Evolutionary conservation across 2,888 invertebrate genomes (phyloP), one percentile per base, ranked within the genome.

Genomic region (Synanthedon tipuliformis): DNA sequence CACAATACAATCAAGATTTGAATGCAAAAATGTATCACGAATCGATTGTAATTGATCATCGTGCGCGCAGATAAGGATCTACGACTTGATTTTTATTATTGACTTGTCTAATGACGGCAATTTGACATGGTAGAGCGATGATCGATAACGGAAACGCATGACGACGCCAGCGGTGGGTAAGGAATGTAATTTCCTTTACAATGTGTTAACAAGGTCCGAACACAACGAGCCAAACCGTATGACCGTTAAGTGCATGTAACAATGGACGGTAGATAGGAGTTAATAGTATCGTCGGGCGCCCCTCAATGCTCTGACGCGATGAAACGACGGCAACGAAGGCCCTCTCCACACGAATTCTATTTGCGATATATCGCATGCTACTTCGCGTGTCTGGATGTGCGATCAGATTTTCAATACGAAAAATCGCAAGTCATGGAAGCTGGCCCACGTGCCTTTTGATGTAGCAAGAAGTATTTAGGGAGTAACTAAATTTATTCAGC

Each of bases 121-220:
- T 84, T 82, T 71, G 78, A 75, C 69, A 77, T 71, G 82, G 68
- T 71, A 73, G 68, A 75, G 68, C 66, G 78, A 76, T 75, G 80
- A 78, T 82, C 78, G 78, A 81, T 81, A 83, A 78, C 81, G 78
- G 78, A 81, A 79, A 75, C 72, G 68, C 69, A 73, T 73, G 75
- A 78, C 72, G 77, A 73, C 70, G 73, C 64, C 70, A 75, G 73
- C 70, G 73, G 74, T 78, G 75, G 71, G 75, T 78, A 75, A 81
- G 81, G 80, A 83, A 83, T 77, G 81, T 85, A 83, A 84, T 86
- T 86, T 85, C 82, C 84, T 81, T 76, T 80, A 85, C 82, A 80
- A 82, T 78, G 83, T 86, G 86, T 84, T 86, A 87, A 86, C 86
- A 86, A 86, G 85, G 73, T 69, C 72, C 72, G 55, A 55, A 73